A percentile compares a stretch with the other conserved stretches of the same genome.
Conservation (phyloP, 2,888 invertebrate genomes). For the Carpatolechia fugitivella region DNA sequence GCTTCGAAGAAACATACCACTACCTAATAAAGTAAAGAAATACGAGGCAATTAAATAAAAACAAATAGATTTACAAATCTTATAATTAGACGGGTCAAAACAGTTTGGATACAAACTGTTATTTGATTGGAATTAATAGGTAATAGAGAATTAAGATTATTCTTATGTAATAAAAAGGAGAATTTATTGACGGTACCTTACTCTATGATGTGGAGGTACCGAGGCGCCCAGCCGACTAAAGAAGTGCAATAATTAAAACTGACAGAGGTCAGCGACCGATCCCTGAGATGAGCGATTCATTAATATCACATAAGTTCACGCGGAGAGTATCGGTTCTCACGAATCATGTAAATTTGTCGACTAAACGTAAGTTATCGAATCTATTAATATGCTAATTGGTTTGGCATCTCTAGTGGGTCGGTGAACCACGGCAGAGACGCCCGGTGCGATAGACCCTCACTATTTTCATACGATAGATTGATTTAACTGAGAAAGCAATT, state of each 20-base stretch:
- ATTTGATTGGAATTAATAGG: slow-evolving; percentile 35
- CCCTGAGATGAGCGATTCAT: slow-evolving; percentile 70
- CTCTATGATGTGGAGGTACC: neutral
- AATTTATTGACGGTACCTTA: slow-evolving; percentile 30
- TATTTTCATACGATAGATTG: neutral
- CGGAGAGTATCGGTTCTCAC: slow-evolving; percentile 73
- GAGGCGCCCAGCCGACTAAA: neutral
- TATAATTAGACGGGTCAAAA: slow-evolving; percentile 24
- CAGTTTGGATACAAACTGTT: slow-evolving; percentile 30
- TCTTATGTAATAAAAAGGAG: slow-evolving; percentile 32
- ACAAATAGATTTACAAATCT: slow-evolving; percentile 13
- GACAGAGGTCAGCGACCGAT: slow-evolving; percentile 62
- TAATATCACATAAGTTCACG: slow-evolving; percentile 78
- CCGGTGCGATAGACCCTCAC: neutral
- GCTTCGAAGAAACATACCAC: neutral
- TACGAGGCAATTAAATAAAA: neutral
- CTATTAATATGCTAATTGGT: slow-evolving; percentile 77
- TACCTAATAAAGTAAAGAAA: neutral
- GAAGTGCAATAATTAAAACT: slow-evolving; percentile 54
- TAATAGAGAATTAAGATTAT: slow-evolving; percentile 31
- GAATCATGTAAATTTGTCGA: slow-evolving; percentile 79
- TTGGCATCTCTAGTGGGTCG: slow-evolving; percentile 75
- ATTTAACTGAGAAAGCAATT: neutral
- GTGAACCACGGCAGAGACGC: slow-evolving; percentile 59
- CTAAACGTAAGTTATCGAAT: slow-evolving; percentile 77